phyloP scores from a whole-genome alignment of 2,888 invertebrate species.

The Leucophenga maculata region DNA sequence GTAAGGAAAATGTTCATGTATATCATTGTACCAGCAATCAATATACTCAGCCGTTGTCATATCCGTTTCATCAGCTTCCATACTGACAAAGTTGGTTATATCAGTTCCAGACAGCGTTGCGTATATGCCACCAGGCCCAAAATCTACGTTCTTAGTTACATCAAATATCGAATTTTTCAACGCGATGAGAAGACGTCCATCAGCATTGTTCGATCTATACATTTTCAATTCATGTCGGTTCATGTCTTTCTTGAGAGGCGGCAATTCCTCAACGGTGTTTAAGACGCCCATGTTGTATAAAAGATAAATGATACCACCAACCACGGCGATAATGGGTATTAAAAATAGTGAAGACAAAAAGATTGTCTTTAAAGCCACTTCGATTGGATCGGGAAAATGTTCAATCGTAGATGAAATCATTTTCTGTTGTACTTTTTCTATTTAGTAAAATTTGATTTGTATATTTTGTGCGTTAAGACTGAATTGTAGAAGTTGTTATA shows the following conservation, averaged over 20 bases:
- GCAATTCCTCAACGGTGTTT: too few species aligned
- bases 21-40: slow-evolving; percentile 35
- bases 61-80: background rate
- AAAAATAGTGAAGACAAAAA: too few species aligned
- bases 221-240: slow-evolving; percentile 28
- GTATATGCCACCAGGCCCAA: slow-evolving; percentile 43
- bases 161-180: slow-evolving; percentile 41
- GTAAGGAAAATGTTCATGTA: slow-evolving; percentile 40
- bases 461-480: too few species aligned
- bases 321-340: too few species aligned
- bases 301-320: too few species aligned
- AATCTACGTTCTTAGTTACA: slow-evolving; percentile 42
- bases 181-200: slow-evolving; percentile 36
- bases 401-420: too few species aligned
- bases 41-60: background rate
- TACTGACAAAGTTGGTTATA: slow-evolving; percentile 26
- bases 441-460: too few species aligned
- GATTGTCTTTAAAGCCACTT: too few species aligned
- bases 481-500: background rate
- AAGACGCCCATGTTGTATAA: too few species aligned
- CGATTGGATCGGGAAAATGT: too few species aligned
- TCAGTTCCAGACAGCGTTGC: slow-evolving; percentile 41
- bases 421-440: too few species aligned
- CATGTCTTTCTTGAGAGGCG: slow-evolving; percentile 33
- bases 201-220: slow-evolving; percentile 26